Conservation (phyloP, 2,888 invertebrate genomes). For the Ochropleura plecta region DNA sequence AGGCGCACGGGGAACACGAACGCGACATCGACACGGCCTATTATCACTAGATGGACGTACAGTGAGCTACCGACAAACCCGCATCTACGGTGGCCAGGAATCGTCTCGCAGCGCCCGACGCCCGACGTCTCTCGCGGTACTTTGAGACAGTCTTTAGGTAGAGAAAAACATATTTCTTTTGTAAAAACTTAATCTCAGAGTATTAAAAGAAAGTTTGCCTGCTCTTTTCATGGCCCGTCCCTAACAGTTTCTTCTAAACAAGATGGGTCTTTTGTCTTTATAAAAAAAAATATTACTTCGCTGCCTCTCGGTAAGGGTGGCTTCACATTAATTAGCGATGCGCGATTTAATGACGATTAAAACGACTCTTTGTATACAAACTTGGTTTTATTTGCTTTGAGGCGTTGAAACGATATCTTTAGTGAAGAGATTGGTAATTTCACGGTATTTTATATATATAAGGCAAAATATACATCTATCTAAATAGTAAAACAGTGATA, state of each 20-base stretch:
- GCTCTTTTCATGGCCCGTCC: constrained; percentile 29
- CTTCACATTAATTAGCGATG: constrained; percentile 25
- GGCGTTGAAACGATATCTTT: neutral
- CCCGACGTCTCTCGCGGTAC: too few species aligned
- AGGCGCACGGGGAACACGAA: too few species aligned
- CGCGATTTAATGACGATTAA: constrained; percentile 4
- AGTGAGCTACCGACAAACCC: too few species aligned
- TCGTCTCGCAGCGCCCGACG: too few species aligned
- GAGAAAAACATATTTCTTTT: neutral
- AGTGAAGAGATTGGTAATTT: too few species aligned
- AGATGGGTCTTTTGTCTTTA: constrained; percentile 30
- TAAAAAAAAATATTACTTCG: constrained; percentile 43
- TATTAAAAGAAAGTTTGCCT: neutral
- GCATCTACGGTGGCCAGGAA: too few species aligned
- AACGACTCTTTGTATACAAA: neutral
- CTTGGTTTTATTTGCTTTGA: neutral
- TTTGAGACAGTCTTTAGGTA: too few species aligned
- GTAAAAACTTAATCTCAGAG: constrained; percentile 19
- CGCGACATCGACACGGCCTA: too few species aligned
- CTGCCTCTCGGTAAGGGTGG: constrained; percentile 12
- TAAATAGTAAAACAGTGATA: too few species aligned
- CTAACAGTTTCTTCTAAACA: constrained; percentile 46
- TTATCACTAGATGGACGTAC: too few species aligned
- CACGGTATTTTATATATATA: too few species aligned
- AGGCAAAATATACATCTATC: too few species aligned